phyloP scores from a whole-genome alignment of 1,140 invertebrate genomes.

The Coelopa frigida region DNA sequence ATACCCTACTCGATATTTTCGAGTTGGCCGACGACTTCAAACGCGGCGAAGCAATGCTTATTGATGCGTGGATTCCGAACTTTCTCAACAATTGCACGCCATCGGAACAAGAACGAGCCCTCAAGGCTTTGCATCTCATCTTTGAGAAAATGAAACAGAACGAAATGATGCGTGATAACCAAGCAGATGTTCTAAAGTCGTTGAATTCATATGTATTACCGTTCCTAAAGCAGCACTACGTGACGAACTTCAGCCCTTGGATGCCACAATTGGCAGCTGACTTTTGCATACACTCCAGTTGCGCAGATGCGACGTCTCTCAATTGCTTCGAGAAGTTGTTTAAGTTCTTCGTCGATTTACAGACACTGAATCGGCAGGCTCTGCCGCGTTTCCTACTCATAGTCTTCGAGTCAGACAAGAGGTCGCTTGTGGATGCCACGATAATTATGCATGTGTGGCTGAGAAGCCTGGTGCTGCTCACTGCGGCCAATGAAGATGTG shows the following conservation, averaged over 20 bases:
- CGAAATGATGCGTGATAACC: constrained; percentile 1
- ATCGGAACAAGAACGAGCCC: constrained; percentile 32
- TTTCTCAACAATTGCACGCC: constrained; percentile 32
- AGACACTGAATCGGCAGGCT: constrained; percentile 24
- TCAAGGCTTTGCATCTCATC: constrained; percentile 30
- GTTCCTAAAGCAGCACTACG: constrained; percentile 27
- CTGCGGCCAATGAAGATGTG: constrained; percentile 27
- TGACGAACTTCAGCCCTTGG: constrained; percentile 24
- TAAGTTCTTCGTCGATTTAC: constrained; percentile 19
- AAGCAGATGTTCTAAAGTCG: constrained; percentile 17
- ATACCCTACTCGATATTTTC: constrained; percentile 23
- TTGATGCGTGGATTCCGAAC: constrained; percentile 33
- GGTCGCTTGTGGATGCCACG: constrained; percentile 4
- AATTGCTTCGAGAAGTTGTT: constrained; percentile 16
- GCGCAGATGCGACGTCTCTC: neutral
- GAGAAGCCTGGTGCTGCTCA: constrained; percentile 31
- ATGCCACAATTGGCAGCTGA: constrained; percentile 31
- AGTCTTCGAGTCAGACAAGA: constrained; percentile 15
- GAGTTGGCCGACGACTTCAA: constrained; percentile 28
- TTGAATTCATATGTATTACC: constrained; percentile 34
- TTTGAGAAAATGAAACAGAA: constrained; percentile 17
- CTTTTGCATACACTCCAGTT: constrained; percentile 22
- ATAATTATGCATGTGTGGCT: constrained; percentile 35
- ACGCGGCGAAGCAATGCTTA: constrained; percentile 31
- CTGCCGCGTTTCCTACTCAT: constrained; percentile 27